Evolutionary conservation across 2,113 vertebrate genomes (phyloP).

Genomic region (Vulpes lagopus): DNA sequence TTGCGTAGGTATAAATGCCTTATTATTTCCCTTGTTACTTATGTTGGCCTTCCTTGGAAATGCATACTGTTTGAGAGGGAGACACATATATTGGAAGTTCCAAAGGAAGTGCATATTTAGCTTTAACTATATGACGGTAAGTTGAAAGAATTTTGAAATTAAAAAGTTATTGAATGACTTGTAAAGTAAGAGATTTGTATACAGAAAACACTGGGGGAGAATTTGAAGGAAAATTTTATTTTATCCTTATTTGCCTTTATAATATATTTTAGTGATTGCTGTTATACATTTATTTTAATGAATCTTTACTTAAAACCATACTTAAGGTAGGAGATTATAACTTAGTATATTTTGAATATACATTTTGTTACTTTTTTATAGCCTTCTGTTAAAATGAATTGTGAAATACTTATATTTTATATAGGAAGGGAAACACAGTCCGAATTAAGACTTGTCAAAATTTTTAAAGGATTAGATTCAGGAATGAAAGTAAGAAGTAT

Average conservation of each 20-base stretch:
- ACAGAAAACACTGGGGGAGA: not conserved
- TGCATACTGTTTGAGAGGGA: not conserved
- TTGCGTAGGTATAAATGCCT: not conserved
- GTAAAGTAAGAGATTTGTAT: not conserved
- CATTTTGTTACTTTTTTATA: not conserved
- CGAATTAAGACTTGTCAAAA: not conserved
- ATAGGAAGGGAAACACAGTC: not conserved
- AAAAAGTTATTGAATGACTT: not conserved
- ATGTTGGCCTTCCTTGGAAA: not conserved
- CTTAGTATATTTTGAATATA: not conserved
- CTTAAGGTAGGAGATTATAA: not conserved
- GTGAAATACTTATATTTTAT: not conserved
- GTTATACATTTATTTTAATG: not conserved
- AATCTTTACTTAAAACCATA: not conserved
- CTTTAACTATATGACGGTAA: not conserved
- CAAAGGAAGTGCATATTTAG: not conserved
- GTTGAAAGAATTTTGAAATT: conserved; percentile 6
- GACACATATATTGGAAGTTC: not conserved
- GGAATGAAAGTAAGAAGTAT: not conserved
- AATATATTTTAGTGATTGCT: not conserved
- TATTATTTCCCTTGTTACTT: not conserved
- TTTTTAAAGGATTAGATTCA: conserved; percentile 28
- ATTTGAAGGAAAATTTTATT: not conserved
- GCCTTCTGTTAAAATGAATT: not conserved
- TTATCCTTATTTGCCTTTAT: not conserved